Base-by-base conservation (phyloP, 2,113 vertebrate genomes). In the Oriolus oriolus region DNA sequence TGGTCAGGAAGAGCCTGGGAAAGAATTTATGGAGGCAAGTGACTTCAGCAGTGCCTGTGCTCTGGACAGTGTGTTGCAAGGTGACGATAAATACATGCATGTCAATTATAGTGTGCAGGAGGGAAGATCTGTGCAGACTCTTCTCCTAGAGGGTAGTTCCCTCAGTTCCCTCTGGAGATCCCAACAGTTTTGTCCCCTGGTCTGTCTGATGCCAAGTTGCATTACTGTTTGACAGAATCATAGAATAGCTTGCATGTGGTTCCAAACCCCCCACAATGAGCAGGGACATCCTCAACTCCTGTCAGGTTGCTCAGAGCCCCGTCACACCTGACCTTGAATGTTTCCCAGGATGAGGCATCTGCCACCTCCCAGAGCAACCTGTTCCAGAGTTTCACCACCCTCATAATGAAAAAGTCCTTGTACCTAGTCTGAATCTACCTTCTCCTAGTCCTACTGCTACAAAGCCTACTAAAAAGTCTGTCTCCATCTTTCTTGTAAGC, bases 91-190 rank as follows among this genome's bases (percentile, higher is more conserved):
- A 77, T 26, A 68, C 9, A 17, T 61, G 5, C 21, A 57, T 11
- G 21, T 12, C 24, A 45, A 9, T 33, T 68, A n/a, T 22, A 33
- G 22, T 19, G 20, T 49, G 27, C 33, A 76, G 27, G 79, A 80
- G 35, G 37, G 24, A 97, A 91, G 57, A 94, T 87, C 93, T 94
- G 44, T 65, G 44, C 75, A 89, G 71, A 78, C 41, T 74, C 77
- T 27, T 78, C n/a, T 79, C 35, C 22, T 87, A 92, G 79, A 83
- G 24, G 3, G 16, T 81, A 17, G 21, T 39, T 95, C 11, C 30
- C 73, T 75, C 89, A 61, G 49, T 56, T 83, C 65, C 64, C 53
- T 89, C 56, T 88, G 64, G 52, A 97, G 74, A 91, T 96, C 74
- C 6, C n/a, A 49, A 5, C 10, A 10, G 14, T 57, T 90, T 93